A percentile compares a stretch with the other conserved stretches of the same genome.
Evolutionary conservation across 2,888 invertebrate genomes (phyloP).

Genomic region (Vannuccia rotundouncinata): DNA sequence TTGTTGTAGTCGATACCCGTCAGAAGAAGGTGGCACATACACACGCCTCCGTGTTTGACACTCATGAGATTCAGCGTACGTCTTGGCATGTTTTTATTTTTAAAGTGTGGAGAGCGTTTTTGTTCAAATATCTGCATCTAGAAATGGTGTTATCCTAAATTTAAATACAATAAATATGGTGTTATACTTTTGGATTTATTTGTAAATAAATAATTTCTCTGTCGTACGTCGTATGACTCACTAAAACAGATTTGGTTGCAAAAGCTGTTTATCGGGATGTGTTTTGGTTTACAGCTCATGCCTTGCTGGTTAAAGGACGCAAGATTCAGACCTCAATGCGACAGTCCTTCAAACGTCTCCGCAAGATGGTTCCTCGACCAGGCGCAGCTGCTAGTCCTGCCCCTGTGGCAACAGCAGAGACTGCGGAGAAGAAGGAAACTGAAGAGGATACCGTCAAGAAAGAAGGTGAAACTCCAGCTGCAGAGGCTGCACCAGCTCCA

Average conservation of each 20-base stretch:
- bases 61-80: slow-evolving; percentile 12
- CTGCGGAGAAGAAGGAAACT: background rate
- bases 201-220: too few relatives aligned
- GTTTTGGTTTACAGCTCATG: background rate
- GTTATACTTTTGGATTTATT: too few relatives aligned
- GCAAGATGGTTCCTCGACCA: slow-evolving; percentile 6
- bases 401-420: background rate
- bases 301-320: slow-evolving; percentile 12
- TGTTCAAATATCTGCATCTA: too few relatives aligned
- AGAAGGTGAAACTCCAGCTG: background rate
- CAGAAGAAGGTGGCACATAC: background rate
- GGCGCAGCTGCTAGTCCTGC: background rate
- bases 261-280: too few relatives aligned
- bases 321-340: slow-evolving; percentile 8
- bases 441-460: background rate
- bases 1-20: slow-evolving; percentile 1
- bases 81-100: too few relatives aligned
- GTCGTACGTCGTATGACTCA: too few relatives aligned
- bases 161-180: too few relatives aligned
- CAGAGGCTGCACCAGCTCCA: background rate
- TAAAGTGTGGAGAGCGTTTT: too few relatives aligned
- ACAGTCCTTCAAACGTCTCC: slow-evolving; percentile 4
- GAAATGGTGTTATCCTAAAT: too few relatives aligned
- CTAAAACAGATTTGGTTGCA: too few relatives aligned
- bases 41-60: background rate